These are phyloP conservation scores for Cyclina sinensis DNA, from an alignment of 1,140 invertebrate genomes.

Conservation along the genomic window DNA sequence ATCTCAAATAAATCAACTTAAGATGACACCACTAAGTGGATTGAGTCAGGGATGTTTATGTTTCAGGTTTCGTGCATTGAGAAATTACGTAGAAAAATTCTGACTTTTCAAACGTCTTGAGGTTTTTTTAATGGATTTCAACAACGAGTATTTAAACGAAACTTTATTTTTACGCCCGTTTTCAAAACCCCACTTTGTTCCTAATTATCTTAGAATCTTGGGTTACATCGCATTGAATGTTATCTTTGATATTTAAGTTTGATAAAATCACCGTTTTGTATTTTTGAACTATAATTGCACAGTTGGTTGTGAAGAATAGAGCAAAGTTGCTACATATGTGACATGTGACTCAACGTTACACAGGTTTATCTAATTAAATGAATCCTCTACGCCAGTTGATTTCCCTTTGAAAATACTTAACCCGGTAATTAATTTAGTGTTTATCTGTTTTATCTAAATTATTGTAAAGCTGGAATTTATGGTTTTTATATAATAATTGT, in stretches of 20 bases:
- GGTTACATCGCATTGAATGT: constrained; percentile 39
- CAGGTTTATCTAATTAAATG: constrained; percentile 24
- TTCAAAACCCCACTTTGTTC: constrained; percentile 34
- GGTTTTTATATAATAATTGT: constrained; percentile 18
- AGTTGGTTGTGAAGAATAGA: neutral
- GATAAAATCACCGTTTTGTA: constrained; percentile 54
- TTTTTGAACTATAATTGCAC: neutral
- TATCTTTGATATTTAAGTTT: constrained; percentile 32
- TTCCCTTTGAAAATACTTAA: constrained; percentile 39
- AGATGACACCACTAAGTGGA: too few relatives aligned
- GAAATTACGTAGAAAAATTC: neutral
- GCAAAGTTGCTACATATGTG: constrained; percentile 25
- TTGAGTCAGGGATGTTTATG: too few relatives aligned
- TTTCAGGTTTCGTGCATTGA: neutral
- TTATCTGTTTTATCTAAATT: constrained; percentile 7
- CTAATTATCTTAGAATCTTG: constrained; percentile 30
- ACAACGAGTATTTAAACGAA: constrained; percentile 35
- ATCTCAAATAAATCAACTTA: too few relatives aligned
- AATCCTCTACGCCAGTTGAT: constrained; percentile 12
- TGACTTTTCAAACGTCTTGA: neutral
- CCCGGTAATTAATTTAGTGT: constrained; percentile 60
- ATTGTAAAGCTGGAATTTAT: constrained; percentile 24
- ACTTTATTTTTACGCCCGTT: constrained; percentile 8
- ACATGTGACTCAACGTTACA: constrained; percentile 40
- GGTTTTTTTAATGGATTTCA: neutral